Percentiles rank a stretch among this genome's conserved stretches.
Evolutionary conservation across 2,888 invertebrate genomes (phyloP).

Genomic region (Tetramorium bicarinatum): DNA sequence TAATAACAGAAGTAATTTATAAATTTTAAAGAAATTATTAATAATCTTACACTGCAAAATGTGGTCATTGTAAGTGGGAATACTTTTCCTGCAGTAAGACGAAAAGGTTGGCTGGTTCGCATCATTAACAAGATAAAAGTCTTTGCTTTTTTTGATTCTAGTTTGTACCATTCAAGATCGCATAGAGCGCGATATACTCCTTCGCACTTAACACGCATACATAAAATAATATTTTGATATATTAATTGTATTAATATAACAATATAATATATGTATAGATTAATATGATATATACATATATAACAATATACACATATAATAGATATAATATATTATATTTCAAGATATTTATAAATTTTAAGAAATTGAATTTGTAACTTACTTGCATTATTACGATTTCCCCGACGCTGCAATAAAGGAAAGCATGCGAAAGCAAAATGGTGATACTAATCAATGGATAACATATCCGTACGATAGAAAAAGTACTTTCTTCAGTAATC

Average conservation of each 20-base stretch:
- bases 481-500: constrained; percentile 4
- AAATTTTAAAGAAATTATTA: neutral
- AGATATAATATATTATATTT: neutral
- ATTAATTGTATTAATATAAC: neutral
- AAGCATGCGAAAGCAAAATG: constrained; percentile 31
- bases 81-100: constrained; percentile 68
- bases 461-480: constrained; percentile 17
- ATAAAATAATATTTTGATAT: neutral
- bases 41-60: constrained; percentile 66
- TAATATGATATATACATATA: neutral
- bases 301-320: neutral
- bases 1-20: neutral
- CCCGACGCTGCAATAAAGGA: constrained; percentile 31
- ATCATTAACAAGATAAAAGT: constrained; percentile 18
- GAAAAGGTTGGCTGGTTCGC: constrained; percentile 44
- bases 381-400: constrained; percentile 29
- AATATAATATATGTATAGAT: neutral
- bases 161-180: constrained; percentile 35
- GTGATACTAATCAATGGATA: constrained; percentile 26
- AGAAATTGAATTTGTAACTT: neutral
- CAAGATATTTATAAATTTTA: neutral
- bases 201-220: neutral
- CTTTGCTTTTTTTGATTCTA: constrained; percentile 6
- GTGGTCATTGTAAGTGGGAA: constrained; percentile 63
- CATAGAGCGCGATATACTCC: constrained; percentile 22